Evolutionary conservation across 37 sponge, comb jelly and placozoan genomes (phyloP).

Genomic region (Halisarca cf. caerulea): DNA sequence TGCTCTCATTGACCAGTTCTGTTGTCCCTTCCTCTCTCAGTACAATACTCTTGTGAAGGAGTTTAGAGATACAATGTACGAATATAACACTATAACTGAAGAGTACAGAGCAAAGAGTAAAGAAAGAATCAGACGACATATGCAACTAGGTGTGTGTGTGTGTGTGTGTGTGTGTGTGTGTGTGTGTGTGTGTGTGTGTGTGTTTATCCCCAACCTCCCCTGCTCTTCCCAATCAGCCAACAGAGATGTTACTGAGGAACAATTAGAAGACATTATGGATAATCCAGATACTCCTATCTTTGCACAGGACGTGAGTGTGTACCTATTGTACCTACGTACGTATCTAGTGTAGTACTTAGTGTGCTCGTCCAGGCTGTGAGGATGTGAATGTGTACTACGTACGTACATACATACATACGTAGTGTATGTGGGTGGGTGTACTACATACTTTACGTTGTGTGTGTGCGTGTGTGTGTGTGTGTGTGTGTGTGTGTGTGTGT

Average conservation of each 20-base stretch:
- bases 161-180: too few species aligned
- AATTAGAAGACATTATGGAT: constrained; percentile 22
- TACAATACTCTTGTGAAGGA: constrained; percentile 24
- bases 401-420: too few species aligned
- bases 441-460: too few species aligned
- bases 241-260: constrained; percentile 13
- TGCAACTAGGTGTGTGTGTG: not conserved
- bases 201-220: not conserved
- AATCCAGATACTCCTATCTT: constrained; percentile 20
- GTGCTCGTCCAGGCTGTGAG: too few species aligned
- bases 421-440: too few species aligned
- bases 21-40: not conserved
- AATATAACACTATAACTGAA: constrained; percentile 18
- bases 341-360: too few species aligned
- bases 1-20: too few species aligned
- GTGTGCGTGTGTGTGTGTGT: too few species aligned
- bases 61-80: constrained; percentile 28
- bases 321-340: too few species aligned
- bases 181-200: too few species aligned
- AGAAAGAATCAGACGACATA: constrained; percentile 10
- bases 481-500: too few species aligned
- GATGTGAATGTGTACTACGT: too few species aligned
- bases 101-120: constrained; percentile 35
- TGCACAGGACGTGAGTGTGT: constrained; percentile 20
- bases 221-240: constrained; percentile 2